These are phyloP conservation scores for Sphaeridia pumilis DNA, from an alignment of 2,888 invertebrate species.

Conservation along the genomic window DNA sequence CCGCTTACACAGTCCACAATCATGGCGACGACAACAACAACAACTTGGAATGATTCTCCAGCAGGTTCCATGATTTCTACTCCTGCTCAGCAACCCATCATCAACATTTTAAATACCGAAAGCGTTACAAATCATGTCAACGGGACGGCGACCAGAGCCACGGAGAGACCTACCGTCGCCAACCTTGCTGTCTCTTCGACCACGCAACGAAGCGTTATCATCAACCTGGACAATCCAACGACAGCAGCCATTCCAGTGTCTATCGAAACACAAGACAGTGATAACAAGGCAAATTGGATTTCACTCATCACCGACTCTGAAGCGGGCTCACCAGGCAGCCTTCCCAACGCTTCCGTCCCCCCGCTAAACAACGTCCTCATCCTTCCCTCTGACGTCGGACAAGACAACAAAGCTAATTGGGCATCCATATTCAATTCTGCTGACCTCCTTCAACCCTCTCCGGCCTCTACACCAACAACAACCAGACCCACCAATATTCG, in stretches of 20 bases:
- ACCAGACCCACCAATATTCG: background rate
- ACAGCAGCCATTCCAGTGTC: background rate
- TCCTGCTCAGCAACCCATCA: background rate
- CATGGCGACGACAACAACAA: background rate
- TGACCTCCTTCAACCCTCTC: background rate
- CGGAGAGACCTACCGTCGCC: background rate
- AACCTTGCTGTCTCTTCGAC: no score
- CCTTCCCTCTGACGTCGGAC: conserved; percentile 7
- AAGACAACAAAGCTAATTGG: conserved; percentile 13
- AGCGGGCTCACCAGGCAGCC: background rate
- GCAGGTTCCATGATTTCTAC: background rate
- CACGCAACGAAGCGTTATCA: background rate
- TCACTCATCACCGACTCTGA: background rate
- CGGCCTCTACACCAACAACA: background rate
- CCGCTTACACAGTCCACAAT: background rate
- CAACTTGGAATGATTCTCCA: no score
- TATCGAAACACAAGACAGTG: background rate
- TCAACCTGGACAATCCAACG: background rate
- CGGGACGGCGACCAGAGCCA: background rate
- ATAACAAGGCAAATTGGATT: conserved; percentile 13
- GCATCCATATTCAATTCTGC: background rate
- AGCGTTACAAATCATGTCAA: background rate
- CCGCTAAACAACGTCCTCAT: background rate
- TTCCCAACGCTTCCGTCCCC: background rate
- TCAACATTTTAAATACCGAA: background rate